A percentile compares a stretch with the other conserved stretches of the same genome.
These are phyloP conservation scores for Scolopax rusticola DNA, from an alignment of 2,797 vertebrate genomes.

Conservation along the genomic window DNA sequence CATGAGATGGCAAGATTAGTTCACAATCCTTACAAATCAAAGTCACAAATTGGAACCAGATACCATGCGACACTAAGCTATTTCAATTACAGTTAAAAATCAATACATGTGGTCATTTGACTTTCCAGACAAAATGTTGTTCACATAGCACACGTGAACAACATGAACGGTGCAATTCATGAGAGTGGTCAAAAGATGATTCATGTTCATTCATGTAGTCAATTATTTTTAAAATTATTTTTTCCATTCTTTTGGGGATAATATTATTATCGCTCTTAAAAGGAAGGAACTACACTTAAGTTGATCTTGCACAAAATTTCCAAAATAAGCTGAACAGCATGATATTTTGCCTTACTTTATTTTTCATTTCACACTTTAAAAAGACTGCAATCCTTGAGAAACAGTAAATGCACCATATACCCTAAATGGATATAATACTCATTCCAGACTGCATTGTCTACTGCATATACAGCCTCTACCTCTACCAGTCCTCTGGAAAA, in stretches of 20 bases:
- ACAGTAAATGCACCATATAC: background rate
- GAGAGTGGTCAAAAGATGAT: background rate
- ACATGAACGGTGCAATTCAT: background rate
- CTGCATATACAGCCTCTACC: background rate
- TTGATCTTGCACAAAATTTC: background rate
- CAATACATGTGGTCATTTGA: constrained; percentile 2
- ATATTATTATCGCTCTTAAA: background rate
- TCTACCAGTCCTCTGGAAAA: background rate
- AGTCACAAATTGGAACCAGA: constrained; percentile 62
- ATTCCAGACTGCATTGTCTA: background rate
- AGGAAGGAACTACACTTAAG: background rate
- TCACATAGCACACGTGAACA: background rate
- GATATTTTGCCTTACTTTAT: background rate
- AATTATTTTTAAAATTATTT: background rate
- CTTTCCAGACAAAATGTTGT: constrained; percentile 4
- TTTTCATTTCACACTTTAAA: background rate
- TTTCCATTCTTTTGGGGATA: background rate
- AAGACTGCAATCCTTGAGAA: background rate
- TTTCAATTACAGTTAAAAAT: constrained; percentile 50
- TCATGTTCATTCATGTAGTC: background rate
- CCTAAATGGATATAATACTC: background rate
- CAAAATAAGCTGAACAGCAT: background rate
- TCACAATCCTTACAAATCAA: constrained; percentile 61
- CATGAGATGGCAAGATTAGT: constrained; percentile 41
- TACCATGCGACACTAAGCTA: constrained; percentile 12